Conservation (phyloP, 2,888 invertebrate genomes). For the Lumbricus terrestris region DNA sequence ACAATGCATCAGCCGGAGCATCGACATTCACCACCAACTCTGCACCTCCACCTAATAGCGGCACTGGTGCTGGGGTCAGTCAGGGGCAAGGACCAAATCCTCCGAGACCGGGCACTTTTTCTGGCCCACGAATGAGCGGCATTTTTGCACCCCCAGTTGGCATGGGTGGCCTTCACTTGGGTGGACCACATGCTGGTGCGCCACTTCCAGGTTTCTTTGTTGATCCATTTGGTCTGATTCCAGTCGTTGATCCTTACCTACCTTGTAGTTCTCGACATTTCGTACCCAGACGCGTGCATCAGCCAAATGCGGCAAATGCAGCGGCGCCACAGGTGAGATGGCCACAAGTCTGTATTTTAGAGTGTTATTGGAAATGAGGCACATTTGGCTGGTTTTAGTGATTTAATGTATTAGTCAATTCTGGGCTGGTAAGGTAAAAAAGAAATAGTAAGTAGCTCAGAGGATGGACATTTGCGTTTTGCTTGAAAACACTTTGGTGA, state of each 20-base stretch:
- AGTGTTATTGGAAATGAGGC: not conserved
- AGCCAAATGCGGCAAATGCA: not conserved
- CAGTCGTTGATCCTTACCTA: constrained; percentile 33
- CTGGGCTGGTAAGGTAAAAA: too few species aligned
- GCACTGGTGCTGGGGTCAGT: not conserved
- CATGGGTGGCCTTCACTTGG: not conserved
- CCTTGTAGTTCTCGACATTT: constrained; percentile 38
- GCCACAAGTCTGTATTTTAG: too few species aligned
- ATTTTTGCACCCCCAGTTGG: not conserved
- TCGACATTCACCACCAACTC: constrained; percentile 31
- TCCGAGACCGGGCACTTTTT: not conserved
- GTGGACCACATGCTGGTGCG: not conserved
- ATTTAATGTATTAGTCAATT: too few species aligned
- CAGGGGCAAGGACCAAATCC: constrained; percentile 4
- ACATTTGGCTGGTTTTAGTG: too few species aligned
- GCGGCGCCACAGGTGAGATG: not conserved
- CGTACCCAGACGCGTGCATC: not conserved
- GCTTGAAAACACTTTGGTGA: too few species aligned
- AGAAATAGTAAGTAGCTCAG: too few species aligned
- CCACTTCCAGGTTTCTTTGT: constrained; percentile 7
- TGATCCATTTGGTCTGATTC: constrained; percentile 10
- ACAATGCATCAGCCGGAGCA: constrained; percentile 29
- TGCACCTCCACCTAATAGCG: not conserved
- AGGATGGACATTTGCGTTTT: too few species aligned
- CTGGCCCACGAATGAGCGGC: constrained; percentile 14